phyloP scores from a whole-genome alignment of 2,888 invertebrate genomes.

The Electrophaes corylata region DNA sequence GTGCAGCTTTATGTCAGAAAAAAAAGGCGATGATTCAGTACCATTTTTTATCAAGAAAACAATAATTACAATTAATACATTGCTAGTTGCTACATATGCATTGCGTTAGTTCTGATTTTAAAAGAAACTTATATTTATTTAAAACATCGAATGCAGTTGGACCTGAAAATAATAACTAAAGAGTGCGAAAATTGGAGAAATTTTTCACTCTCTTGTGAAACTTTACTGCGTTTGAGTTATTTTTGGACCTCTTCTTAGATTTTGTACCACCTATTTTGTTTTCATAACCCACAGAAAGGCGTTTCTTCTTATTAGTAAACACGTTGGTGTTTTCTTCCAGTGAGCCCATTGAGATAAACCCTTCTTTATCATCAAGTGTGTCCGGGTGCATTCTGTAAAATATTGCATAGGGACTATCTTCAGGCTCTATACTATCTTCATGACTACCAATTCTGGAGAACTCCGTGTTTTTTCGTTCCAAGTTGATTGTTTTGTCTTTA shows the following conservation, averaged over 20 bases:
- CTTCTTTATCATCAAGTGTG: slow-evolving; percentile 44
- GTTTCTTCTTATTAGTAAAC: slow-evolving; percentile 24
- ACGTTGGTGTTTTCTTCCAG: slow-evolving; percentile 36
- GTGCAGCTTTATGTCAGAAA: too few relatives aligned
- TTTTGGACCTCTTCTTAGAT: slow-evolving; percentile 13
- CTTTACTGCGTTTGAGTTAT: slow-evolving; percentile 14
- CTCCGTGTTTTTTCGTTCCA: slow-evolving; percentile 33
- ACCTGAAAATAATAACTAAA: background rate
- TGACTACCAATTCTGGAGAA: slow-evolving; percentile 45
- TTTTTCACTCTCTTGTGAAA: slow-evolving; percentile 35
- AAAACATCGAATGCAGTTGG: background rate
- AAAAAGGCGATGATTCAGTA: too few relatives aligned
- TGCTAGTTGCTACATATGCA: slow-evolving; percentile 6
- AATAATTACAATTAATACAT: background rate
- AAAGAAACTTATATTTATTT: background rate
- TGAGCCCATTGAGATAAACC: slow-evolving; percentile 37
- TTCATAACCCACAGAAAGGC: slow-evolving; percentile 16
- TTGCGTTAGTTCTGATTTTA: slow-evolving; percentile 5
- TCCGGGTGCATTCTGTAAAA: slow-evolving; percentile 63
- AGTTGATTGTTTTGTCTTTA: slow-evolving; percentile 43
- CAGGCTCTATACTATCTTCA: slow-evolving; percentile 46
- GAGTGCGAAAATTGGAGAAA: slow-evolving; percentile 10
- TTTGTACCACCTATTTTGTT: slow-evolving; percentile 14
- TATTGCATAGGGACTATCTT: slow-evolving; percentile 58
- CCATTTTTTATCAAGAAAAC: background rate